Evolutionary conservation across 2,888 invertebrate genomes (phyloP).

Genomic region (Mimachlamys varia): DNA sequence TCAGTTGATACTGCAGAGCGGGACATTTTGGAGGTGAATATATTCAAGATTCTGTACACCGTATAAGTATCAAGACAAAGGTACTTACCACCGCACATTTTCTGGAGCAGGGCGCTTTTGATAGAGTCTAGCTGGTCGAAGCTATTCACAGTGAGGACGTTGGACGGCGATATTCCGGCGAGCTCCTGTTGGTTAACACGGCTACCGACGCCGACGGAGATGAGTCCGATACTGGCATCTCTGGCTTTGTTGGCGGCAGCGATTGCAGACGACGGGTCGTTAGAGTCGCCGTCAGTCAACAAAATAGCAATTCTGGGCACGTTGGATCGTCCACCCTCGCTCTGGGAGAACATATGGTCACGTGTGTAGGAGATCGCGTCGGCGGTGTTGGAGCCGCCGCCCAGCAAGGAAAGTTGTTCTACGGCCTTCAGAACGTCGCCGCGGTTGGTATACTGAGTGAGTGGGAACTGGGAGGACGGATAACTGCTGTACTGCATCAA

Average conservation of each 20-base stretch:
- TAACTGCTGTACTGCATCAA: constrained; percentile 64
- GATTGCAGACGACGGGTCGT: constrained; percentile 57
- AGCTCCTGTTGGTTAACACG: constrained; percentile 62
- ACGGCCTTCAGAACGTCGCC: constrained; percentile 63
- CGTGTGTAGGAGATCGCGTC: constrained; percentile 65
- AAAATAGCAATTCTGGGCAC: constrained; percentile 66
- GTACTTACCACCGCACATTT: constrained; percentile 63
- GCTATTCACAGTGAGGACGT: constrained; percentile 65
- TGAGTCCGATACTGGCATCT: constrained; percentile 60
- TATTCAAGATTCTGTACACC: too few relatives aligned
- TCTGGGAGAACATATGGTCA: constrained; percentile 62
- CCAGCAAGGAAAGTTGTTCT: constrained; percentile 60
- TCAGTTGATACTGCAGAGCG: too few relatives aligned
- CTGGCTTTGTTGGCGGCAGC: constrained; percentile 60
- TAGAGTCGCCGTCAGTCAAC: constrained; percentile 65
- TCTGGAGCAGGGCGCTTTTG: constrained; percentile 58
- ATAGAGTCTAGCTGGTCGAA: constrained; percentile 64
- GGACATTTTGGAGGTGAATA: too few relatives aligned
- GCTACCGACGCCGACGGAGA: constrained; percentile 67
- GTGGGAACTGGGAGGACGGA: constrained; percentile 61
- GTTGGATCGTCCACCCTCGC: constrained; percentile 61
- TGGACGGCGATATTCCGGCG: constrained; percentile 59
- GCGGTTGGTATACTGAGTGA: constrained; percentile 58
- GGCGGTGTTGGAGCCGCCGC: constrained; percentile 71
- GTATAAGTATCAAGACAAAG: too few relatives aligned